Evolutionary conservation across 2,113 vertebrate genomes (phyloP).

Genomic region (Trachemys scripta): DNA sequence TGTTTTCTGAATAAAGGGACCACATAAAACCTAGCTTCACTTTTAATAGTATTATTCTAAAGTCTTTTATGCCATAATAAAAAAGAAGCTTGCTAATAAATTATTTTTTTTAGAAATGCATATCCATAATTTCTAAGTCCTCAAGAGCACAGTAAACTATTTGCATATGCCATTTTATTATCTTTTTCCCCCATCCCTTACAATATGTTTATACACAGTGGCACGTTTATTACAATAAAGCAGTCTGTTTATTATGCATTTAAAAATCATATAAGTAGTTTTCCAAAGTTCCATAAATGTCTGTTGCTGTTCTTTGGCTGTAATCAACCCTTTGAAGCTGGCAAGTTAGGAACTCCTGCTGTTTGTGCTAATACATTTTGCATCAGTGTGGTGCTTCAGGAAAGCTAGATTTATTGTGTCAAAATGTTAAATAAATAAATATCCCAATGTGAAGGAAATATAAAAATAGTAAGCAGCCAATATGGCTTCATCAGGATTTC

Average conservation of each 20-base stretch:
- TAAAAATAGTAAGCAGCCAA: neutral
- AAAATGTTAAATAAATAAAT: constrained; percentile 7
- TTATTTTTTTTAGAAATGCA: neutral
- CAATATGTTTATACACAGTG: neutral
- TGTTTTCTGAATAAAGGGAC: constrained; percentile 43
- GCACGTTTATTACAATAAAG: neutral
- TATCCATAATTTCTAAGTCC: neutral
- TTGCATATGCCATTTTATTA: neutral
- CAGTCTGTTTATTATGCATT: neutral
- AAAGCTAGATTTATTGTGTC: neutral
- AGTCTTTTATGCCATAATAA: neutral
- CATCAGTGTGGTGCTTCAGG: neutral
- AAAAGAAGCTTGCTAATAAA: neutral
- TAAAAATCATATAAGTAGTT: neutral
- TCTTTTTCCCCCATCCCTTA: neutral
- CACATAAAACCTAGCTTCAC: constrained; percentile 8
- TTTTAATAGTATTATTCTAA: neutral
- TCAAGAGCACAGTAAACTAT: neutral
- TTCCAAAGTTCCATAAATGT: neutral
- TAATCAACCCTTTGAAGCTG: neutral
- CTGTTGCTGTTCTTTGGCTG: neutral
- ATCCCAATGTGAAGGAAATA: neutral
- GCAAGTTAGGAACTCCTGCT: neutral
- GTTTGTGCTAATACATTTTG: constrained; percentile 14
- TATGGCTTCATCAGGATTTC: neutral